Percentiles rank a stretch among this genome's conserved stretches.
These are phyloP conservation scores for Aphrocallistes beatrix DNA, from an alignment of 37 sponge, comb jelly and placozoan species.

Conservation along the genomic window DNA sequence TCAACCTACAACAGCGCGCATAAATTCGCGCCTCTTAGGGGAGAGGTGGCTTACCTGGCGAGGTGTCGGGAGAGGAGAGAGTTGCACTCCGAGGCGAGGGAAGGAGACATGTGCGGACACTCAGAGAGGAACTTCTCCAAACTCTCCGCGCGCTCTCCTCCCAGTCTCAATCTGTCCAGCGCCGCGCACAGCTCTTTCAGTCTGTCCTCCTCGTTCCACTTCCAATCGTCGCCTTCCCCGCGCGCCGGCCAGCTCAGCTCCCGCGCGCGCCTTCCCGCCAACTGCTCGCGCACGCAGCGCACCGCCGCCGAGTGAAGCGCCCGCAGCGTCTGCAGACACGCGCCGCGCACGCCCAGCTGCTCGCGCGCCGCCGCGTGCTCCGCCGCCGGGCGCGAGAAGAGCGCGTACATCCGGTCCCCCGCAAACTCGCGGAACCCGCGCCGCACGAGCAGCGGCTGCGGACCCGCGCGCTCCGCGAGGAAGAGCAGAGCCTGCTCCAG, in stretches of 20 bases:
- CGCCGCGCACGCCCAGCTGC: not conserved
- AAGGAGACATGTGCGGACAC: not conserved
- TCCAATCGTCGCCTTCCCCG: not conserved
- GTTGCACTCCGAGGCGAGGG: not conserved
- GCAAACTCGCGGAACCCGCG: not conserved
- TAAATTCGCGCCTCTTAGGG: not conserved
- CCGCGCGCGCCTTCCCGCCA: not conserved
- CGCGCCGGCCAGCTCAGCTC: not conserved
- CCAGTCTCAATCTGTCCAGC: not conserved
- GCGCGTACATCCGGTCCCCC: not conserved
- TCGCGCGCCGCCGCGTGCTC: not conserved
- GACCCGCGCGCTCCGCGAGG: not conserved
- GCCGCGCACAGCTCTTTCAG: not conserved
- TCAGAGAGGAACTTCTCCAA: no score
- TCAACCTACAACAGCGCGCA: not conserved
- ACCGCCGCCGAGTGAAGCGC: not conserved
- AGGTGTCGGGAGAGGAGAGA: not conserved
- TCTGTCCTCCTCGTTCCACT: not conserved
- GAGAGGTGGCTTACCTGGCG: not conserved
- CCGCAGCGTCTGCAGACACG: not conserved
- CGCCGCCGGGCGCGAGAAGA: not conserved
- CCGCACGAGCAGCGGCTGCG: not conserved
- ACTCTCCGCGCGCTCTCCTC: not conserved
- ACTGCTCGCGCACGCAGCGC: not conserved
- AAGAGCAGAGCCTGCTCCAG: not conserved